Conservation (phyloP, 2,113 vertebrate species). For the Chloroceryle aenea region DNA sequence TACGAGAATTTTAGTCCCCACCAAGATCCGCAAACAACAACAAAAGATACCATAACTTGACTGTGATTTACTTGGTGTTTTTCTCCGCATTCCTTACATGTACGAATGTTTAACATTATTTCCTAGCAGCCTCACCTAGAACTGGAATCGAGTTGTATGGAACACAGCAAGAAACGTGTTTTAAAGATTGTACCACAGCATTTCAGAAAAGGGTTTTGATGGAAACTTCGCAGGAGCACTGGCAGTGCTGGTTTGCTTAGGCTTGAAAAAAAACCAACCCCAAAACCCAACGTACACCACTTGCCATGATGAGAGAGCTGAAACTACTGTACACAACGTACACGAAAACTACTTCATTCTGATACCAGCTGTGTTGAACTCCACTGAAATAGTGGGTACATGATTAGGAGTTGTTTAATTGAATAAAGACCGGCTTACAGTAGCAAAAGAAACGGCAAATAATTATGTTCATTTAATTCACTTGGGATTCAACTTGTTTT, state of each 20-base stretch:
- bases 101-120: background rate
- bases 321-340: background rate
- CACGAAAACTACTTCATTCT: background rate
- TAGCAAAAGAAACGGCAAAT: slow-evolving; percentile 59
- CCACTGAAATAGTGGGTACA: background rate
- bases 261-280: background rate
- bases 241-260: background rate
- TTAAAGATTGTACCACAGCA: background rate
- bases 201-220: background rate
- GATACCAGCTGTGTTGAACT: background rate
- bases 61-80: background rate
- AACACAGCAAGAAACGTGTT: background rate
- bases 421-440: slow-evolving; percentile 69
- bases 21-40: background rate
- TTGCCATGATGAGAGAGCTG: background rate
- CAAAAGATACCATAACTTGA: background rate
- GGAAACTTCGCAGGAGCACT: background rate
- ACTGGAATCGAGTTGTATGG: background rate
- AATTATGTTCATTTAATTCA: slow-evolving; percentile 64
- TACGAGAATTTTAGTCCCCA: background rate
- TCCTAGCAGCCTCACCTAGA: background rate
- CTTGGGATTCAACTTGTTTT: slow-evolving; percentile 72
- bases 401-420: slow-evolving; percentile 61
- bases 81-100: background rate
- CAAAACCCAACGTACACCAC: background rate